These are phyloP conservation scores for Boulengeromyrus knoepffleri DNA, from an alignment of 2,113 vertebrate genomes.

Conservation along the genomic window DNA sequence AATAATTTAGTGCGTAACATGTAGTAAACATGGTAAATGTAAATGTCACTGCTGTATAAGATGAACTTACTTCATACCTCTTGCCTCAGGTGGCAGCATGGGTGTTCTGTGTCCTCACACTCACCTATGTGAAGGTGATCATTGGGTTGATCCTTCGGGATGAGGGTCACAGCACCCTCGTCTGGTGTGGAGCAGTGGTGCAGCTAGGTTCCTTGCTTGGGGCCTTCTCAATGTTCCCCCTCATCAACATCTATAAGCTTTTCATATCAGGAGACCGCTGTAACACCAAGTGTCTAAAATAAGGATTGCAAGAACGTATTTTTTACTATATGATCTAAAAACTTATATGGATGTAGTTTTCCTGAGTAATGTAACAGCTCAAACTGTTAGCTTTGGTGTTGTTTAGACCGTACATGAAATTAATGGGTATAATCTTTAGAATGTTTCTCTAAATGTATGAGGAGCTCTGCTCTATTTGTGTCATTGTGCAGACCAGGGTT, in stretches of 20 bases:
- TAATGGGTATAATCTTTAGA: background rate
- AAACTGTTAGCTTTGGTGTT: background rate
- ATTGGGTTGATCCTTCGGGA: conserved; percentile 66
- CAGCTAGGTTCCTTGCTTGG: conserved; percentile 75
- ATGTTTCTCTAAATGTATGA: background rate
- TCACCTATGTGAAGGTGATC: conserved; percentile 75
- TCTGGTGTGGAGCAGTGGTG: conserved; percentile 73
- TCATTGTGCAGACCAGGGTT: background rate
- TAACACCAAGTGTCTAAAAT: conserved; percentile 49
- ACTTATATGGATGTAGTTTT: background rate
- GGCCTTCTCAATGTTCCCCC: conserved; percentile 65
- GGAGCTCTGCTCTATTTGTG: background rate
- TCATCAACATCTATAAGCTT: conserved; percentile 58
- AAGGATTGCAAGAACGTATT: background rate
- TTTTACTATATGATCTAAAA: background rate
- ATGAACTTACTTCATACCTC: background rate
- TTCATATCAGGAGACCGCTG: conserved; percentile 68
- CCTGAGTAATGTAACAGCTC: background rate
- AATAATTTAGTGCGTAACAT: too few relatives aligned
- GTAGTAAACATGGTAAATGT: background rate
- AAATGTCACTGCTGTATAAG: background rate
- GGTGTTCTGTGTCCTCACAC: conserved; percentile 59
- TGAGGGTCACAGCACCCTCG: conserved; percentile 69
- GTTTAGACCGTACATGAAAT: background rate
- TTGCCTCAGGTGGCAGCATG: conserved; percentile 59